phyloP scores from a whole-genome alignment of 2,113 vertebrate genomes.

The Callorhinus ursinus region DNA sequence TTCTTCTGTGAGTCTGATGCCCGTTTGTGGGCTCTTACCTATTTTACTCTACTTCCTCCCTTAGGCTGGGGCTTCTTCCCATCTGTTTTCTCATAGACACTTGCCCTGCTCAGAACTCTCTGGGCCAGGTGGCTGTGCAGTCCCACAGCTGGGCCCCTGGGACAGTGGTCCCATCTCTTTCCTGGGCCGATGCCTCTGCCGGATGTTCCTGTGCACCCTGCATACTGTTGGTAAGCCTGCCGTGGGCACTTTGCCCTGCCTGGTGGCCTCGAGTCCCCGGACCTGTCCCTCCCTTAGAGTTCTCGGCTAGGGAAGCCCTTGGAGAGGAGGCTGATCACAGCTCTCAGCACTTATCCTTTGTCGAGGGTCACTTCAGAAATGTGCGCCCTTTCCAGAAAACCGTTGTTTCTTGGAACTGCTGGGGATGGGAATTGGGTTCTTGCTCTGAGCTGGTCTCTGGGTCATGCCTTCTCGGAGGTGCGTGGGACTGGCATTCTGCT shows the following conservation, averaged over 20 bases:
- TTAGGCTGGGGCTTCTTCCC: neutral
- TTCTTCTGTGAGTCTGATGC: neutral
- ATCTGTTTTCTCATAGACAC: neutral
- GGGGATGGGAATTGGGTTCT: neutral
- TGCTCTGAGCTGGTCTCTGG: neutral
- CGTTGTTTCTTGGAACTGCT: neutral
- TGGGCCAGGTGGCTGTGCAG: neutral
- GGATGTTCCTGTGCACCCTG: neutral
- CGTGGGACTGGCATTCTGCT: neutral
- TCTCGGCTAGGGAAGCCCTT: neutral
- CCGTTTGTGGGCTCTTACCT: neutral
- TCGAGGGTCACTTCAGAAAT: neutral
- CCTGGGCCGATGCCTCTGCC: neutral
- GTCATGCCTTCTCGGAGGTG: neutral
- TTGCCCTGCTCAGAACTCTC: neutral
- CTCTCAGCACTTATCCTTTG: neutral
- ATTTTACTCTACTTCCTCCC: neutral
- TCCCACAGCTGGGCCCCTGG: neutral
- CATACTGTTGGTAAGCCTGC: neutral
- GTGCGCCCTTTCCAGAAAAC: neutral
- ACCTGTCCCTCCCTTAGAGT: neutral
- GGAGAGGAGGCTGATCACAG: neutral
- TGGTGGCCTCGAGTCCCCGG: neutral
- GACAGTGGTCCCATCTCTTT: neutral
- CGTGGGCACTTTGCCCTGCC: fast-evolving